Percentiles rank a stretch among this genome's conserved stretches.
Evolutionary conservation across 1,140 invertebrate species (phyloP).

Genomic region (Centruroides vittatus): DNA sequence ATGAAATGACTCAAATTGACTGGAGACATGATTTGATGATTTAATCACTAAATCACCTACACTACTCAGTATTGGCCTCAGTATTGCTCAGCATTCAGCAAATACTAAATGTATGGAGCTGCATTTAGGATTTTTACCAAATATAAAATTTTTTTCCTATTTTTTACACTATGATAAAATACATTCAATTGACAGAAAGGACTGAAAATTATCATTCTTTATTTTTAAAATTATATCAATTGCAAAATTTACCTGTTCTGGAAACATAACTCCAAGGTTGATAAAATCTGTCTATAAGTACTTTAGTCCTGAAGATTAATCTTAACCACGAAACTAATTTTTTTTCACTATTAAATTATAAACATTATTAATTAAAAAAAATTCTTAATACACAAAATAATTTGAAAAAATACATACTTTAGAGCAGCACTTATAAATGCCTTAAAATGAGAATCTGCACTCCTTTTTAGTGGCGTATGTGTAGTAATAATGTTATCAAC

Average conservation of each 20-base stretch:
- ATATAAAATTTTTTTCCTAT: too few species aligned
- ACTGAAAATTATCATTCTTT: too few species aligned
- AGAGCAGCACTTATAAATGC: constrained; percentile 91
- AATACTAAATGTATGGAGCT: too few species aligned
- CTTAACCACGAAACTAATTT: constrained; percentile 86
- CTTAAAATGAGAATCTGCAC: constrained; percentile 93
- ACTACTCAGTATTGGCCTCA: too few species aligned
- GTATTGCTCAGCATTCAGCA: too few species aligned
- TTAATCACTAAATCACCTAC: too few species aligned
- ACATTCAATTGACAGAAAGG: too few species aligned
- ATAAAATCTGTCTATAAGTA: constrained; percentile 79
- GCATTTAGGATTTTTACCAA: too few species aligned
- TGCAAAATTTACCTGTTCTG: constrained; percentile 54
- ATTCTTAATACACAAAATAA: background rate
- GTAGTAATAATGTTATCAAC: constrained; percentile 85
- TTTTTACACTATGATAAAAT: too few species aligned
- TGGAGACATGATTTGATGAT: too few species aligned
- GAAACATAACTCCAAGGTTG: constrained; percentile 87
- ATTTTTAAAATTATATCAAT: background rate
- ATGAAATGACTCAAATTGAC: too few species aligned
- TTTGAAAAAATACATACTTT: constrained; percentile 51
- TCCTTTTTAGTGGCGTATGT: constrained; percentile 82
- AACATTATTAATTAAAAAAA: constrained; percentile 3
- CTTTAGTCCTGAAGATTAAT: constrained; percentile 76
- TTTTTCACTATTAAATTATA: constrained; percentile 48